Evolutionary conservation across 2,888 invertebrate genomes (phyloP).

Genomic region (Taphrorychus bicolor): DNA sequence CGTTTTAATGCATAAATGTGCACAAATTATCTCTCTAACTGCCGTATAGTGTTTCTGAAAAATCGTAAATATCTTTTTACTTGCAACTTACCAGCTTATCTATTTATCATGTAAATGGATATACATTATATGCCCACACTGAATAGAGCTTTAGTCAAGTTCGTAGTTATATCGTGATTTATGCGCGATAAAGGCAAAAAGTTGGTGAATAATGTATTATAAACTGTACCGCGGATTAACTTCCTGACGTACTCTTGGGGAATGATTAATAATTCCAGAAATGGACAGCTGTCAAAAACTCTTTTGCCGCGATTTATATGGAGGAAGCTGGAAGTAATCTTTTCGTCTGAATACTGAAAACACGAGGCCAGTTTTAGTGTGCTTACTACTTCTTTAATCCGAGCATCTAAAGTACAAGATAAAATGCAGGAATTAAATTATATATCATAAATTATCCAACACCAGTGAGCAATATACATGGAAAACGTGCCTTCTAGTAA

Average conservation of each 20-base stretch:
- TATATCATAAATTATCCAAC: slow-evolving; percentile 16
- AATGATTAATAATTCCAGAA: not conserved
- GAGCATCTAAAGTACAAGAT: slow-evolving; percentile 9
- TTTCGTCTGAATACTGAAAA: too few relatives aligned
- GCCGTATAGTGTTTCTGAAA: slow-evolving; percentile 35
- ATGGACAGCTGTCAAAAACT: not conserved
- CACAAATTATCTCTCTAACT: slow-evolving; percentile 31
- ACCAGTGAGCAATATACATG: slow-evolving; percentile 18
- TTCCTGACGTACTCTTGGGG: slow-evolving; percentile 4
- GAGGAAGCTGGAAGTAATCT: too few relatives aligned
- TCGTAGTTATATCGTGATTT: slow-evolving; percentile 49
- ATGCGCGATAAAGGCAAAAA: slow-evolving; percentile 19
- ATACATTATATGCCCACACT: slow-evolving; percentile 24
- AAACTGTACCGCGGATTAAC: slow-evolving; percentile 2
- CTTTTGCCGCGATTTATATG: too few relatives aligned
- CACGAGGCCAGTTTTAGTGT: too few relatives aligned
- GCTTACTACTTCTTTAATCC: slow-evolving; percentile 7
- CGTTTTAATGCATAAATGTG: slow-evolving; percentile 35
- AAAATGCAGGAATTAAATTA: slow-evolving; percentile 4
- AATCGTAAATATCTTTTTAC: slow-evolving; percentile 35
- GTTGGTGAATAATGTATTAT: slow-evolving; percentile 13
- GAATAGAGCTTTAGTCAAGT: slow-evolving; percentile 41
- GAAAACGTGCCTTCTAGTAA: slow-evolving; percentile 15
- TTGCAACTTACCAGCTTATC: slow-evolving; percentile 23
- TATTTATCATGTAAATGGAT: slow-evolving; percentile 38